A percentile compares a stretch with the other conserved stretches of the same genome.
Evolutionary conservation across 2,797 vertebrate genomes (phyloP).

Genomic region (Malacoraja senta): DNA sequence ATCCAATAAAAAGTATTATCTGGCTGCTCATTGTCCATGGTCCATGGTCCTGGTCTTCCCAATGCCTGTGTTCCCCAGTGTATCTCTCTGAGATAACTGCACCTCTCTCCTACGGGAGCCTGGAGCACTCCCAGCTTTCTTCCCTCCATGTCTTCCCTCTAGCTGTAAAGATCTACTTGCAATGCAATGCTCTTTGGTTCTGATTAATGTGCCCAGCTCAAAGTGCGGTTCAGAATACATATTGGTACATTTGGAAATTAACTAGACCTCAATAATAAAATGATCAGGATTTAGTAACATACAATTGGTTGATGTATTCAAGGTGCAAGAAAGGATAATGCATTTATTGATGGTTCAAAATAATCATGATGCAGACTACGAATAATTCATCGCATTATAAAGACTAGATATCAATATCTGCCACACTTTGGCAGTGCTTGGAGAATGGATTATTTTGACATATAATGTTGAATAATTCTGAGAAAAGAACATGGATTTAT

Average conservation of each 20-base stretch:
- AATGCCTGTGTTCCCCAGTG: background rate
- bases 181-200: background rate
- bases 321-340: background rate
- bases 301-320: background rate
- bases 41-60: background rate
- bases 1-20: background rate
- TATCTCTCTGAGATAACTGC: background rate
- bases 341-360: constrained; percentile 14
- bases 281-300: background rate
- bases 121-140: background rate
- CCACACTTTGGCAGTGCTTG: background rate
- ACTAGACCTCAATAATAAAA: background rate
- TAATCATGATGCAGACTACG: background rate
- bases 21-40: background rate
- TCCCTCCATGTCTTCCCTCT: background rate
- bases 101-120: background rate
- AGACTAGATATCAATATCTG: background rate
- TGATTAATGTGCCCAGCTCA: background rate
- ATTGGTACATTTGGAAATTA: background rate
- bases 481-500: background rate
- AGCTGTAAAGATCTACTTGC: no score
- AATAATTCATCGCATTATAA: background rate
- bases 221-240: background rate
- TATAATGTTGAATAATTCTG: background rate
- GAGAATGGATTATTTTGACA: background rate